Percentiles rank a stretch among this genome's conserved stretches.
These are phyloP conservation scores for Gephyroberyx darwinii DNA, from an alignment of 2,797 vertebrate genomes.

Conservation along the genomic window DNA sequence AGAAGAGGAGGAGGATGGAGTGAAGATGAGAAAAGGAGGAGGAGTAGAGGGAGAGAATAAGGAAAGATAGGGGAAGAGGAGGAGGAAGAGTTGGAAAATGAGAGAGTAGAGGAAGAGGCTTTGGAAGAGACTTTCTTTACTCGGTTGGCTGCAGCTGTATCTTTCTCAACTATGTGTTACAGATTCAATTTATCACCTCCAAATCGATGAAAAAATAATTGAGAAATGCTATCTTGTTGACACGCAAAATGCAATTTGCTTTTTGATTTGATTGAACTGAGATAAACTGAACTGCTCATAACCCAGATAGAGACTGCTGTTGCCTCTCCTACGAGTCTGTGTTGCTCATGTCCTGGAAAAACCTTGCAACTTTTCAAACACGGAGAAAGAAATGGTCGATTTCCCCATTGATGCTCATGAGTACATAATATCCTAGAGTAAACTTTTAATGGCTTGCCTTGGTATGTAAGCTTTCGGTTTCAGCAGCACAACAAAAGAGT, in stretches of 20 bases:
- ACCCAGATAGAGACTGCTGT: background rate
- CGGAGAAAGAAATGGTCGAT: no score
- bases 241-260: background rate
- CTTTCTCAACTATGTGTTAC: background rate
- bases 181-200: slow-evolving; percentile 27
- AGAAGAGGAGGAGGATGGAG: background rate
- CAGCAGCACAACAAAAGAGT: background rate
- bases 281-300: background rate
- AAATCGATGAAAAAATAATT: slow-evolving; percentile 33
- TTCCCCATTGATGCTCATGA: no score
- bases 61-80: background rate
- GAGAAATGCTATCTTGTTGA: background rate
- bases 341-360: background rate
- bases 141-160: background rate
- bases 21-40: background rate
- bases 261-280: background rate
- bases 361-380: background rate
- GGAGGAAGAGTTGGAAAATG: background rate
- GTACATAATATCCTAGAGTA: no score
- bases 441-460: no score
- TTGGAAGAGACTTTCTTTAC: slow-evolving; percentile 10
- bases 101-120: background rate
- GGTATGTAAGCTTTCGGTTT: background rate
- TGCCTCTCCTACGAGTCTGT: background rate
- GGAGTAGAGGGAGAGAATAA: background rate